A percentile compares a stretch with the other conserved stretches of the same genome.
phyloP scores from a whole-genome alignment of 2,113 vertebrate species.

The Callaeas wilsoni region DNA sequence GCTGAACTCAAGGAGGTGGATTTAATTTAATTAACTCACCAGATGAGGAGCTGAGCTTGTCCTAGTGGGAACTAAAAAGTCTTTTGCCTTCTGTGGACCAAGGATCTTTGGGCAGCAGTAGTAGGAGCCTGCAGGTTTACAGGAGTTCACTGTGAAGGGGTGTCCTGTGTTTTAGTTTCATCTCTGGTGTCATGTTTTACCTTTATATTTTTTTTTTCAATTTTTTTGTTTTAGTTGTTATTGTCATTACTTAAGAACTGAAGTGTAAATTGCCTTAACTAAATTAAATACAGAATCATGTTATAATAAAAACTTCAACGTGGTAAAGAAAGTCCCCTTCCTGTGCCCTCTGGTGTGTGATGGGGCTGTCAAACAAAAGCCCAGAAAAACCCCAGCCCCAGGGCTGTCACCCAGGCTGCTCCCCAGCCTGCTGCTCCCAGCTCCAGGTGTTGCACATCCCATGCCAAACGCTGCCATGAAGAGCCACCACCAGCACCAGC shows the following conservation, averaged over 20 bases:
- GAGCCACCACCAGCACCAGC: neutral
- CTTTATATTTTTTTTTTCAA: neutral
- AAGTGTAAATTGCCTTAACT: conserved; percentile 73
- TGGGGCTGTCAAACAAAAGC: neutral
- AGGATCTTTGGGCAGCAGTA: neutral
- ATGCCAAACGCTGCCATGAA: neutral
- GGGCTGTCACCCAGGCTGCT: neutral
- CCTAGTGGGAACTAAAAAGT: neutral
- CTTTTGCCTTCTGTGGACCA: conserved; percentile 11
- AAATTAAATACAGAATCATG: conserved; percentile 66
- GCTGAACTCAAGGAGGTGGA: neutral
- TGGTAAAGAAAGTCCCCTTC: neutral
- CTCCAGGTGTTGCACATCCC: neutral
- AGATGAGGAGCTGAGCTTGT: neutral
- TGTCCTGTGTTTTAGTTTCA: conserved; percentile 56
- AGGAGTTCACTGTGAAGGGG: conserved; percentile 62
- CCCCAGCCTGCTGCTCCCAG: neutral
- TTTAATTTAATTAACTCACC: neutral
- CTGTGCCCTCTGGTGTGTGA: neutral
- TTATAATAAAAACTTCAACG: neutral
- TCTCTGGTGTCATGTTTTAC: conserved; percentile 59
- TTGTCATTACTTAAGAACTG: conserved; percentile 55
- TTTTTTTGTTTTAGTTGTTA: neutral
- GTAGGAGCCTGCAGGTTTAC: conserved; percentile 31
- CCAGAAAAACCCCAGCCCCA: neutral